These are phyloP conservation scores for Pachyrhynchus sulphureomaculatus DNA, from an alignment of 1,140 invertebrate species.

Conservation along the genomic window DNA sequence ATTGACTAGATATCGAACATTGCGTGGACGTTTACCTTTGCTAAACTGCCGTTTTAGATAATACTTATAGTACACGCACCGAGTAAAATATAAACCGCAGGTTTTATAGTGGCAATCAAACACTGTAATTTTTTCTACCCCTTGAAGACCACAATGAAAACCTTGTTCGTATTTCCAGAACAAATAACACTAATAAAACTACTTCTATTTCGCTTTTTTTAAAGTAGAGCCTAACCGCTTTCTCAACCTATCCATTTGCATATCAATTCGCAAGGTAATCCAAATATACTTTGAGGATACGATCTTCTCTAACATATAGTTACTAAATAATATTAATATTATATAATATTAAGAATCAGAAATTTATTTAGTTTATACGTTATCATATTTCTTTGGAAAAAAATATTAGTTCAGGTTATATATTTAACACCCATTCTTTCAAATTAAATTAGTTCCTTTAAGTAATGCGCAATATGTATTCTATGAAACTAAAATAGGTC, in stretches of 20 bases:
- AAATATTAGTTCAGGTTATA: too few species aligned
- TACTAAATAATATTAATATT: too few species aligned
- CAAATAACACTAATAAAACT: slow-evolving; percentile 3
- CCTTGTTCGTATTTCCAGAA: background rate
- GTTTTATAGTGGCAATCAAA: slow-evolving; percentile 12
- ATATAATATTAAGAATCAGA: too few species aligned
- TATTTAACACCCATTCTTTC: too few species aligned
- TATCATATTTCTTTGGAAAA: too few species aligned
- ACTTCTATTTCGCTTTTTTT: background rate
- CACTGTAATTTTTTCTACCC: slow-evolving; percentile 20
- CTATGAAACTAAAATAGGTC: too few species aligned
- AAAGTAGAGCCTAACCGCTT: background rate
- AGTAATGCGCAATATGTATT: too few species aligned
- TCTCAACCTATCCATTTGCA: background rate
- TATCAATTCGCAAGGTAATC: too few species aligned
- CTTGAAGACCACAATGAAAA: background rate
- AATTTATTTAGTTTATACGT: too few species aligned
- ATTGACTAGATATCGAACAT: slow-evolving; percentile 22
- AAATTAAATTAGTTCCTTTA: too few species aligned
- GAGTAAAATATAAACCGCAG: background rate
- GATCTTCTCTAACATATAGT: too few species aligned
- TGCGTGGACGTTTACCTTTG: slow-evolving; percentile 18
- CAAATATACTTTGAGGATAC: too few species aligned
- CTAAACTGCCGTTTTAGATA: slow-evolving; percentile 16
- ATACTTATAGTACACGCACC: slow-evolving; percentile 14